Base-by-base conservation (phyloP, 2,888 invertebrate genomes). In the Hofmannophila pseudospretella region DNA sequence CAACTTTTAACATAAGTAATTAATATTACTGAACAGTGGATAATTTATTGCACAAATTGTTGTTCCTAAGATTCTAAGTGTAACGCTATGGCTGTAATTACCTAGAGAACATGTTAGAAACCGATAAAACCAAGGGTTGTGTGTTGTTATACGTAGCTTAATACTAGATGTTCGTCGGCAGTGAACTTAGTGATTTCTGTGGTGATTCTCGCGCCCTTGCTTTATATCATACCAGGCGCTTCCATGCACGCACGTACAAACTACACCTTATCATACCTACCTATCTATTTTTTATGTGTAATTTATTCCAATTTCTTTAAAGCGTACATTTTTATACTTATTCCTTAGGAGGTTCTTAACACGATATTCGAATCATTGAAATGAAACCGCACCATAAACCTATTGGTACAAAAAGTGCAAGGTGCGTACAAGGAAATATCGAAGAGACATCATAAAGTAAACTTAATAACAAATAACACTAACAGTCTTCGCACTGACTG, bases 311-410 rank as follows among this genome's bases (percentile, higher is more conserved):
- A 82, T 81, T 82, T 85, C 81, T 76, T 86, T 86, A 86, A 86
- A 85, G 86, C 86, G 86, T 86, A 86, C 81, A 84, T 81, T 85
- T 74, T 85, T 84, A 84, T 85, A 69, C 78, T 84, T 82, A 84
- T 62, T 64, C 64, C 60, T 71, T 79, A 80, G 72, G 72, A 82
- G 75, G 74, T 80, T 67, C 82, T 79, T 79, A 81, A 63, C 54
- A 65, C 67, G 71, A 74, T 72, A 74, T 73, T 54, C 54, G 65
- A 69, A 66, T 70, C 44, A 49, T 54, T 42, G 51, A 65, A 68
- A 69, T 66, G 60, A 63, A 54, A 57, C 54, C 56, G 65, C 49
- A 39, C 61, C 53, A n/a, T 58, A 52, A 73, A 67, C 70, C 54
- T 62, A 70, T 60, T 64, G 58, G 62, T 64, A 67, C 62, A 69